Base-by-base conservation (phyloP, 2,888 invertebrate genomes). In the Monochamus alternatus region DNA sequence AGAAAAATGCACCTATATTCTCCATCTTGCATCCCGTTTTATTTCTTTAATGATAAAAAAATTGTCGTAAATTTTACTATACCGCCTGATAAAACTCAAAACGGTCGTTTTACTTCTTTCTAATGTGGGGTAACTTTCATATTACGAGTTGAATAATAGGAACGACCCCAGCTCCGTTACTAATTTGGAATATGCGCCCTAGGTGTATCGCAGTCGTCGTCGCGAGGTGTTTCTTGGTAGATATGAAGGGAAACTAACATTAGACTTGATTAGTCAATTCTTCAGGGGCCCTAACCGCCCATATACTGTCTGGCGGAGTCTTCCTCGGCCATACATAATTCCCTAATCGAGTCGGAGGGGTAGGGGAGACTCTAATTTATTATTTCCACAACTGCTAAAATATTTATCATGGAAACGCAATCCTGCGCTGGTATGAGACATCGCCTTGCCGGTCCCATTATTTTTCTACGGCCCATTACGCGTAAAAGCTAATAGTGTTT, bases 341-440 rank as follows among this genome's bases (percentile, higher is more conserved):
- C 70, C 70, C 70, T 62, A 62, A 71, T 60, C 70, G 70, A 12
- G 52, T 58, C 55, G 7, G 58, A 32, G 59, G 59, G 62, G 38
- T 62, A 73, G 77, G 76, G 79, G 66, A 67, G 74, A 68, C 65
- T 73, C 79, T 77, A 78, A 79, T 79, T 79, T 76, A 78, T 76
- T 79, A 76, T 79, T 78, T 75, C 75, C 76, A 76, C 72, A 71
- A 73, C 79, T 78, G 68, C 77, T 79, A 76, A 78, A 79, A 78
- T 79, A 79, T 79, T 78, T 79, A 79, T 70, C 73, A 65, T 72
- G 66, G 60, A 78, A 78, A 76, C 76, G 75, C 79, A 76, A 79
- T 77, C 77, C 77, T 62, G 75, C 62, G 62, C 68, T 71, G 73
- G 31, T 69, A 69, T 62, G 69, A 69, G 69, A 59, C 69, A 69